Evolutionary conservation across 2,888 invertebrate genomes (phyloP).

Genomic region (Synergus japonicus): DNA sequence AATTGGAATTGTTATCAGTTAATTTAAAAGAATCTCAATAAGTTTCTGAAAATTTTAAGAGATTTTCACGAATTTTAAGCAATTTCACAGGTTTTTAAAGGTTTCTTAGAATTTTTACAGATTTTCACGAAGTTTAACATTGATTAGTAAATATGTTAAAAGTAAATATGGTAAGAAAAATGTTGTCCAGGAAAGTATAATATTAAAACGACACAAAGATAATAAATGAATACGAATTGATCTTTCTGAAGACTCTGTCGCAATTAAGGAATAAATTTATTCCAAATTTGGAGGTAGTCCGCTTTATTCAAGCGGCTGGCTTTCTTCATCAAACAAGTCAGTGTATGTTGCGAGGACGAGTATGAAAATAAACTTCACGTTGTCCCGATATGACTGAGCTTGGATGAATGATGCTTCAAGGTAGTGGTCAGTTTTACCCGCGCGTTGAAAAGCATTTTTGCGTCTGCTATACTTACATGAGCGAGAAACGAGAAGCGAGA

Average conservation of each 20-base stretch:
- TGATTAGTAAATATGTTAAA: no score
- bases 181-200: background rate
- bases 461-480: conserved; percentile 31
- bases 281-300: background rate
- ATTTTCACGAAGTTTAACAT: no score
- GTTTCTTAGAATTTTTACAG: no score
- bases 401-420: conserved; percentile 45
- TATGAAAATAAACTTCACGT: conserved; percentile 47
- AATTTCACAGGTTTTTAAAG: no score
- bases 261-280: background rate
- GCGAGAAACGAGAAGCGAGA: conserved; percentile 20
- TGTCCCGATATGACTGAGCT: conserved; percentile 43
- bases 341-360: conserved; percentile 21
- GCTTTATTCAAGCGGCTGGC: background rate
- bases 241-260: background rate
- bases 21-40: no score
- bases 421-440: conserved; percentile 49
- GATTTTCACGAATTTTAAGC: no score
- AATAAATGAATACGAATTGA: background rate
- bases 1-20: no score
- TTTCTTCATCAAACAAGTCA: background rate
- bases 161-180: no score
- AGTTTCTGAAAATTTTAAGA: no score
- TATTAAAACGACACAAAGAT: background rate
- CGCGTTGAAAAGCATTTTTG: conserved; percentile 45